Evolutionary conservation across 1,140 invertebrate species (phyloP).

Genomic region (Lordiphosa collinella): DNA sequence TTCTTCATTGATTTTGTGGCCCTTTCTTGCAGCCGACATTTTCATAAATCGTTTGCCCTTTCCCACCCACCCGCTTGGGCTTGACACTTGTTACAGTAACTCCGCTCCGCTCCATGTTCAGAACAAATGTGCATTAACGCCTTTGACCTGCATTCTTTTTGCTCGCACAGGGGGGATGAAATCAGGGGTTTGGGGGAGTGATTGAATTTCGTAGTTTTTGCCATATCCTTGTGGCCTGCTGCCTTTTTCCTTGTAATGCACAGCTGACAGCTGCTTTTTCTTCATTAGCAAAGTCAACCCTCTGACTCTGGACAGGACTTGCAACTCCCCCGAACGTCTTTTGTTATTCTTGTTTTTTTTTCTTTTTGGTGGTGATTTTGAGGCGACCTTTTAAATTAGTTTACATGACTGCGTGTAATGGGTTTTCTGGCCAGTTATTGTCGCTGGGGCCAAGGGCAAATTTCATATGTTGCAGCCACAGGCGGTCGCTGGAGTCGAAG

Average conservation of each 20-base stretch:
- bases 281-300: constrained; percentile 75
- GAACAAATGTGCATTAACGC: constrained; percentile 76
- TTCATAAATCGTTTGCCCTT: constrained; percentile 63
- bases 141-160: constrained; percentile 63
- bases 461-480: constrained; percentile 66
- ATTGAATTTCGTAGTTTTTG: constrained; percentile 63
- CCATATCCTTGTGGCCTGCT: constrained; percentile 39
- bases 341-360: constrained; percentile 45
- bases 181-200: constrained; percentile 10
- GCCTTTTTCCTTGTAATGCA: constrained; percentile 54
- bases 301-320: constrained; percentile 10
- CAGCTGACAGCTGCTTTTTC: constrained; percentile 77
- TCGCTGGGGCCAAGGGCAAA: constrained; percentile 29
- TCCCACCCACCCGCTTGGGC: constrained; percentile 16
- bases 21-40: constrained; percentile 35
- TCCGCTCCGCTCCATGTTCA: constrained; percentile 3
- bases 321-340: constrained; percentile 22
- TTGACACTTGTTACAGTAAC: constrained; percentile 65
- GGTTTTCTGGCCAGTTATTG: constrained; percentile 26
- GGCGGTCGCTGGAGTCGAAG: constrained; percentile 26
- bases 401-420: constrained; percentile 76
- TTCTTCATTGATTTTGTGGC: constrained; percentile 63
- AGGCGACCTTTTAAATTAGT: constrained; percentile 76
- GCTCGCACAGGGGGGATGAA: neutral
- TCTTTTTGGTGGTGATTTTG: constrained; percentile 65